A percentile compares a stretch with the other conserved stretches of the same genome.
These are phyloP conservation scores for Diplosoma virens DNA, from an alignment of 23 tunicate genomes.

Conservation along the genomic window DNA sequence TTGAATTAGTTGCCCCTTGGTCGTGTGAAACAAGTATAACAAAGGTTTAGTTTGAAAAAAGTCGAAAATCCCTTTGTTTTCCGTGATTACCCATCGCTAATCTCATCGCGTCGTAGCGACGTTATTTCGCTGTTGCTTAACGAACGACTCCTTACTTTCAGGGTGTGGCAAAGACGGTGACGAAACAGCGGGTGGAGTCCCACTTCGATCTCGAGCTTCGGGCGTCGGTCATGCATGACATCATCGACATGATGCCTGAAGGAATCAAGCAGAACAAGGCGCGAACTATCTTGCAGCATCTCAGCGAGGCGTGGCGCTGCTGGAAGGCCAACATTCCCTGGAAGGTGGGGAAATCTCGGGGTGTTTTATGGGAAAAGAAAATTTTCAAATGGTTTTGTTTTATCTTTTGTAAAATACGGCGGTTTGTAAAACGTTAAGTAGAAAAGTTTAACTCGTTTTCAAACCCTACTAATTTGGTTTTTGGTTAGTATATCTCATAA, in stretches of 20 bases:
- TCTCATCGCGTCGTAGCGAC: too few species aligned
- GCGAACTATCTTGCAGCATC: constrained; percentile 93
- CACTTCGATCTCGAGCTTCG: constrained; percentile 98
- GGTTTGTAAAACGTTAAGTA: background rate
- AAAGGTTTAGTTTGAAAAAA: too few species aligned
- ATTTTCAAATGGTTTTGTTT: too few species aligned
- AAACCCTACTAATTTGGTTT: too few species aligned
- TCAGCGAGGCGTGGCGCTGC: constrained; percentile 99
- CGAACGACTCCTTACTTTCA: too few species aligned
- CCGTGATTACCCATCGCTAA: too few species aligned
- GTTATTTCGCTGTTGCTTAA: too few species aligned
- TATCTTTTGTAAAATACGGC: background rate
- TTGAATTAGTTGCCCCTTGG: too few species aligned
- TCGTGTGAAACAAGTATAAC: too few species aligned
- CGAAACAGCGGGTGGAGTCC: constrained; percentile 96
- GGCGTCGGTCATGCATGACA: constrained; percentile 99
- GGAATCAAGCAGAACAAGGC: constrained; percentile 99
- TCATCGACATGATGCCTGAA: constrained; percentile 99
- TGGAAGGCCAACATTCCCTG: constrained; percentile 99
- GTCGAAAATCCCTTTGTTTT: too few species aligned
- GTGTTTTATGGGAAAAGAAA: too few species aligned
- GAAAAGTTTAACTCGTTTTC: background rate
- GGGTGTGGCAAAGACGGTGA: constrained; percentile 99
- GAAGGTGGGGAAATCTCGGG: constrained; percentile 48
- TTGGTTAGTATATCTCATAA: too few species aligned